phyloP scores from a whole-genome alignment of 1,140 invertebrate genomes.

The Drepana arcuata region DNA sequence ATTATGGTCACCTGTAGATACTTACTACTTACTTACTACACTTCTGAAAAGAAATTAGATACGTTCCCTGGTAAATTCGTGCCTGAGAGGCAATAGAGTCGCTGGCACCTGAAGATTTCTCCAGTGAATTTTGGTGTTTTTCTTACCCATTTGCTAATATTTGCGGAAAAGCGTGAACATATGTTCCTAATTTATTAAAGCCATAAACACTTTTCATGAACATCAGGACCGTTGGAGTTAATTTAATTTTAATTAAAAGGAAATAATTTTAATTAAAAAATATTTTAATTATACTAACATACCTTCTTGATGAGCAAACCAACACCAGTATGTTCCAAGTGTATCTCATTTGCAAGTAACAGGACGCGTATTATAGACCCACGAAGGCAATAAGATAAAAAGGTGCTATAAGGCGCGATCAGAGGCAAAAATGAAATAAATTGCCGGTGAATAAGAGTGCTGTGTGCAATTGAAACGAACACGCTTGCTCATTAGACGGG shows the following conservation, averaged over 20 bases:
- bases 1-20: no score
- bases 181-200: no score
- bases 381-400: conserved; percentile 68
- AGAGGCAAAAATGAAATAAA: conserved; percentile 71
- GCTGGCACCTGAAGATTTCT: no score
- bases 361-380: conserved; percentile 67
- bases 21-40: no score
- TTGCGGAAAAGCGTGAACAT: no score
- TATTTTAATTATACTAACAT: conserved; percentile 65
- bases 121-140: conserved; percentile 13
- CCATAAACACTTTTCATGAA: no score
- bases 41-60: no score
- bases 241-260: conserved; percentile 32
- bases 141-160: no score
- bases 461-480: conserved; percentile 67
- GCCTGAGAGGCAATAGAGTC: no score
- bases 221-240: no score
- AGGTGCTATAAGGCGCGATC: conserved; percentile 67
- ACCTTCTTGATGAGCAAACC: conserved; percentile 50
- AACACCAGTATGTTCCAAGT: conserved; percentile 48
- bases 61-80: no score
- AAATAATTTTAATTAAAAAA: no score
- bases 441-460: conserved; percentile 66
- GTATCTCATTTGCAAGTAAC: conserved; percentile 69
- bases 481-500: conserved; percentile 64